Base-by-base conservation (phyloP, 1,140 invertebrate species). In the Chironomus tepperi region DNA sequence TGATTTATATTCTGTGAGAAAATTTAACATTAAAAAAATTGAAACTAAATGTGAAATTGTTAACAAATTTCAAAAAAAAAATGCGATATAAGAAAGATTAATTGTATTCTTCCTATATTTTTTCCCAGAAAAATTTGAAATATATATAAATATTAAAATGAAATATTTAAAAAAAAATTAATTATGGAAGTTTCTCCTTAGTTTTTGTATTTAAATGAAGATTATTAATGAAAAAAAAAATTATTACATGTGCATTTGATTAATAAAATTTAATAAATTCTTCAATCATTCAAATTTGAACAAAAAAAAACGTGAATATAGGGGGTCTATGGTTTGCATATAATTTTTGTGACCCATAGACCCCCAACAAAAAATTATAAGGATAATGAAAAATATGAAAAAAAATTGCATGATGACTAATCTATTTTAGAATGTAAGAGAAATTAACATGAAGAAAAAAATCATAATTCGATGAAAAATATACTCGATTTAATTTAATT, bases 401-500 rank as follows among this genome's bases (percentile, higher is more conserved):
- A 34, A 34, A 34, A 34, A 34, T 34, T 34, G 24, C 24, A 34
- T 34, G 24, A 34, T 34, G 5, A 34, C 24, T 34, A 34, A 34
- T 34, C 24, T 34, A 34, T 34, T 34, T 34, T 34, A 34, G 24
- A 34, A 34, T 34, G 24, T 34, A 34, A 34, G 24, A 2, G 24
- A 34, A 34, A 34, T 34, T 34, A 34, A 34, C 24, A 34, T 34
- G 24, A 34, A n/a, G n/a, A n/a, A n/a, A n/a, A n/a, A n/a, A n/a
- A 47, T 12, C 43, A 12, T 47, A 12, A 57, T 57, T 57, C 47
- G 47, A 57, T 57, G n/a, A 57, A 57, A 57, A 57, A 57, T 57
- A 57, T 57, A 57, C 47, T 57, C 47, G 47, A 57, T 15, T 57
- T 57, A 57, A 57, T 57, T 57, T 57, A 57, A 57, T n/a, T 57